phyloP scores from a whole-genome alignment of 1,140 invertebrate genomes.

The Lineus longissimus region DNA sequence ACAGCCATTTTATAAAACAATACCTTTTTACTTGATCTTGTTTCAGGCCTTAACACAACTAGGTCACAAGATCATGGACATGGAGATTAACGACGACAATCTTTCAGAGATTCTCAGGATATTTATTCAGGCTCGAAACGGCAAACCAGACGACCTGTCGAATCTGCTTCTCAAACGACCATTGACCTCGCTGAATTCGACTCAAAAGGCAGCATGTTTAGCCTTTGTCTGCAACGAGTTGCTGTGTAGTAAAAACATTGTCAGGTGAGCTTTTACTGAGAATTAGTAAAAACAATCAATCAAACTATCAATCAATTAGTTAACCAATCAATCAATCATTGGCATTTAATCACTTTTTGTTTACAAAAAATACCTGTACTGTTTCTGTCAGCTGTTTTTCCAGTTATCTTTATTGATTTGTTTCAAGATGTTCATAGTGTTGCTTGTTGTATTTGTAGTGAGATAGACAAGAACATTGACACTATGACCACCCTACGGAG shows the following conservation, averaged over 20 bases:
- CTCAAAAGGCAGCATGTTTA: conserved; percentile 80
- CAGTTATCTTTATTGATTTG: too few relatives aligned
- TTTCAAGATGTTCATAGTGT: conserved; percentile 5
- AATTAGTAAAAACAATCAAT: too few relatives aligned
- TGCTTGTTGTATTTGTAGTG: conserved; percentile 27
- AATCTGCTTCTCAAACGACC: conserved; percentile 68
- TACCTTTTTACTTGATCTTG: too few relatives aligned
- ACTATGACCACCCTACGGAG: conserved; percentile 54
- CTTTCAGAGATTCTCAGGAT: conserved; percentile 88
- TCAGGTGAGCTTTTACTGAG: too few relatives aligned
- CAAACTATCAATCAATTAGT: too few relatives aligned
- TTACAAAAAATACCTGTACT: too few relatives aligned
- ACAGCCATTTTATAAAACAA: too few relatives aligned
- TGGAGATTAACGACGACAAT: conserved; percentile 85
- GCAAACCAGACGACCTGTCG: conserved; percentile 57
- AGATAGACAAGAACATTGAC: conserved; percentile 59
- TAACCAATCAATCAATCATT: too few relatives aligned
- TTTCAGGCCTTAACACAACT: conserved; percentile 65
- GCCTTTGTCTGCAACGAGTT: conserved; percentile 91
- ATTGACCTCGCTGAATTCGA: conserved; percentile 80
- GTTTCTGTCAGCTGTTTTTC: too few relatives aligned
- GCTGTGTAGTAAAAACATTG: conserved; percentile 83
- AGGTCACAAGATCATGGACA: conserved; percentile 84
- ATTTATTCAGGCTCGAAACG: conserved; percentile 70
- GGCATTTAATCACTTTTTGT: too few relatives aligned